Evolutionary conservation across 1,140 invertebrate species (phyloP), one percentile per base, ranked within the genome.

Genomic region (Mylabris phalerata): DNA sequence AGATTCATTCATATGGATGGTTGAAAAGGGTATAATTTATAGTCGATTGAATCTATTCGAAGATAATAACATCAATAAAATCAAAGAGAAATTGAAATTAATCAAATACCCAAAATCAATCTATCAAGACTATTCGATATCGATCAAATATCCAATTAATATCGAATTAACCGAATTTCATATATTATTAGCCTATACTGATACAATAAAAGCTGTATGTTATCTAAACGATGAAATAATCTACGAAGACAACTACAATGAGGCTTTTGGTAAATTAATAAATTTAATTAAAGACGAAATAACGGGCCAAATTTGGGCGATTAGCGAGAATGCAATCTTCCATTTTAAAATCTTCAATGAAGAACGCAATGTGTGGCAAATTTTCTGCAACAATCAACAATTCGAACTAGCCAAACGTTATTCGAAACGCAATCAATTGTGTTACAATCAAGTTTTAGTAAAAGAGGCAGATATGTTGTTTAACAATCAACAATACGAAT

Each of bases 91-190:
- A 44, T 63, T 43, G 1, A 62, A 67, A 42, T 19, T 57, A 9
- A 61, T 71, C 9, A 25, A 57, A 27, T 73, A 66, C 48, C 69
- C 71, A 0, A 71, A 69, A 60, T 59, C 71, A n/a, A 13, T 64
- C 11, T 71, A 71, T 58, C 65, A 70, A 41, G 66, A 71, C 52
- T 67, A 66, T 60, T 67, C 68, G 5, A 57, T 59, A 9, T 74
- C 71, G 3, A 67, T 66, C 32, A 75, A 72, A 26, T 77, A 79
- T 9, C 92, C 93, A 0, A 74, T 89, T 4, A 81, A 87, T 0
- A 88, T 96, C 69, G 85, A 92, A 3, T 71, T 95, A 10, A 97
- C 93, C 1, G 87, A 96, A 73, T 97, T 95, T 75, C 94, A 98
- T 75, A 85, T 87, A 9, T 71, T 97, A 9, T 75, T 97, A 1